Evolutionary conservation across 2,888 invertebrate genomes (phyloP), one percentile per base, ranked within the genome.

Genomic region (Chalcis sispes): DNA sequence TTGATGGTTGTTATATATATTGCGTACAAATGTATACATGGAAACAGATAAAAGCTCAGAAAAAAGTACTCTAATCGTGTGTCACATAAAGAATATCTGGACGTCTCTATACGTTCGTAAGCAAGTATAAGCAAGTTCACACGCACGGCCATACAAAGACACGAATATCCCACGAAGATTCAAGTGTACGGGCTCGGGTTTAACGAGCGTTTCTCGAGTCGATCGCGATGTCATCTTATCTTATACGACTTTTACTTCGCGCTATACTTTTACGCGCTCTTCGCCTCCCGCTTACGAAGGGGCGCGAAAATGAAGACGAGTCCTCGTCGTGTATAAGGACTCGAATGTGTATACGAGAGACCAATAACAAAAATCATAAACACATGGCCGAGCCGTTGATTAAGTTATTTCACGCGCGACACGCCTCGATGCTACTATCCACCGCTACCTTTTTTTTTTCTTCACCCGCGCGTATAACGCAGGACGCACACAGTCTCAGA

Each of bases 341-440:
- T 29, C 65, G 59, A 85, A n/a, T n/a, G n/a, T n/a, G n/a, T 85
- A 87, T 87, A 87, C 81, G 77, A n/a, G 72, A 29, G 81, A 80
- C 85, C 88, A 87, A 88, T 88, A 88, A 88, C 85, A 88, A 88
- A 88, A 88, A 88, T 88, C 88, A 88, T 88, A 88, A 88, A 88
- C 88, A 88, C 88, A 86, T 84, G 59, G 42, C 42, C 20, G 85
- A 86, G 83, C 20, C n/a, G 86, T 88, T 88, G 88, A 88, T 88
- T 88, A 88, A 87, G 86, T 86, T 84, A n/a, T 83, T 50, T 50
- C 20, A 20, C 10, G 4, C 50, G 2, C 50, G 8, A 32, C 3
- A 8, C 3, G 32, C 5, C 32, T 32, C 3, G 4, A 7, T 36
- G 36, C 46, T 46, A 8, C 46, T n/a, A 46, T n/a, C 13, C n/a